Conservation (phyloP, 2,888 invertebrate genomes). For the Scelioninae gen. 1 region DNA sequence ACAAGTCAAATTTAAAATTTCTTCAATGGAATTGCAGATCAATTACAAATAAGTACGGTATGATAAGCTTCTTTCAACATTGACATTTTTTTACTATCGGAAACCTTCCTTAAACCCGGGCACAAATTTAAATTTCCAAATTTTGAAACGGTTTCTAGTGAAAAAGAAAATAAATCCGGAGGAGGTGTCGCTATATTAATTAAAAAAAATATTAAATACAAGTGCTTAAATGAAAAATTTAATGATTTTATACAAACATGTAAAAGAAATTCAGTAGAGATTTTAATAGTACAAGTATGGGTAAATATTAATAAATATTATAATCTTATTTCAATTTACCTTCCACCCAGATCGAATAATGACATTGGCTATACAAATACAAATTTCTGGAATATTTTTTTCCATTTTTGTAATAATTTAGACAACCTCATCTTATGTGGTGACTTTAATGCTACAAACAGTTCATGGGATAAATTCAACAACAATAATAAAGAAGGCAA, state of each 20-base stretch:
- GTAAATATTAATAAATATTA: not conserved
- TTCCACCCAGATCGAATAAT: constrained; percentile 14
- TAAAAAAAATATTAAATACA: constrained; percentile 9
- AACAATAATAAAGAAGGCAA: constrained; percentile 8
- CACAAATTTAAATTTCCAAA: not conserved
- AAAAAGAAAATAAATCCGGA: constrained; percentile 5
- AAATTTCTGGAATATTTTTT: constrained; percentile 29
- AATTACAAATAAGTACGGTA: not conserved
- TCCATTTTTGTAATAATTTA: not conserved
- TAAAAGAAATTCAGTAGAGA: constrained; percentile 13
- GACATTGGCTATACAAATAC: not conserved
- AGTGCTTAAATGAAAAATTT: not conserved
- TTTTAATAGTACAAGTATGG: constrained; percentile 1
- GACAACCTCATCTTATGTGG: constrained; percentile 16
- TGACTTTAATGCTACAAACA: constrained; percentile 25
- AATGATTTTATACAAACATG: constrained; percentile 10
- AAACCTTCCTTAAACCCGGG: not conserved
- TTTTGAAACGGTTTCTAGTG: not conserved
- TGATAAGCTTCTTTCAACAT: not conserved
- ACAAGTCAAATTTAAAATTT: not conserved
- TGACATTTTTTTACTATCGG: not conserved
- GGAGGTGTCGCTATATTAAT: constrained; percentile 30
- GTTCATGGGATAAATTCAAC: not conserved
- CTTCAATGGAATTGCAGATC: constrained; percentile 11
- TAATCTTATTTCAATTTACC: constrained; percentile 16